Evolutionary conservation across 2,888 invertebrate genomes (phyloP).

Genomic region (Eilema sororculum): DNA sequence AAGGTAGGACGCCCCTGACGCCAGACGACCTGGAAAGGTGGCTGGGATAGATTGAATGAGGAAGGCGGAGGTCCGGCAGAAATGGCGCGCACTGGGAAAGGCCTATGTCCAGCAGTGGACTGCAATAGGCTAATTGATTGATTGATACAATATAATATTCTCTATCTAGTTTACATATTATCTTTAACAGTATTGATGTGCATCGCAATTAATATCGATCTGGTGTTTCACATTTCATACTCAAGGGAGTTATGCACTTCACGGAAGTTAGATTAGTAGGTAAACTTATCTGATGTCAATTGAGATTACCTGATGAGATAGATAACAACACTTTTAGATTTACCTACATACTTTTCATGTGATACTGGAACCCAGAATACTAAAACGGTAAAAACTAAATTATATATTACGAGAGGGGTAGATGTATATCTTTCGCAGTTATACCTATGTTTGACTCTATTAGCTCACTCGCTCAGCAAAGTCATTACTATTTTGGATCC

Average conservation of each 20-base stretch:
- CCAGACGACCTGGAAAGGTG: too few species aligned
- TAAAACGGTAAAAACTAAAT: background rate
- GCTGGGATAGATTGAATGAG: too few species aligned
- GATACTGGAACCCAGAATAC: background rate
- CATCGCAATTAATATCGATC: constrained; percentile 12
- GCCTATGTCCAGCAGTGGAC: too few species aligned
- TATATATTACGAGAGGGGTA: background rate
- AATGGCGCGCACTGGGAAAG: too few species aligned
- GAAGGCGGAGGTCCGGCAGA: too few species aligned
- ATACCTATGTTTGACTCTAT: background rate
- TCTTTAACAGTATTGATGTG: constrained; percentile 9
- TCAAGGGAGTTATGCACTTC: background rate
- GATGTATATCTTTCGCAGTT: background rate
- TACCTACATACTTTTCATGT: background rate
- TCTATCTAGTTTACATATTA: background rate
- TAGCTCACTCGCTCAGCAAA: too few species aligned
- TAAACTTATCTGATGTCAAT: constrained; percentile 8
- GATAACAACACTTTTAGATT: background rate
- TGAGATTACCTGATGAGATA: background rate
- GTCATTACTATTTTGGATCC: background rate
- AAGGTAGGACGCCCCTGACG: too few species aligned
- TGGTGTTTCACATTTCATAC: constrained; percentile 6
- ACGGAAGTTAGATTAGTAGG: constrained; percentile 17
- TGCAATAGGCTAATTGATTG: too few species aligned
- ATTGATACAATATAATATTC: too few species aligned